phyloP scores from a whole-genome alignment of 1,140 invertebrate species.

The Conopomorpha cramerella region DNA sequence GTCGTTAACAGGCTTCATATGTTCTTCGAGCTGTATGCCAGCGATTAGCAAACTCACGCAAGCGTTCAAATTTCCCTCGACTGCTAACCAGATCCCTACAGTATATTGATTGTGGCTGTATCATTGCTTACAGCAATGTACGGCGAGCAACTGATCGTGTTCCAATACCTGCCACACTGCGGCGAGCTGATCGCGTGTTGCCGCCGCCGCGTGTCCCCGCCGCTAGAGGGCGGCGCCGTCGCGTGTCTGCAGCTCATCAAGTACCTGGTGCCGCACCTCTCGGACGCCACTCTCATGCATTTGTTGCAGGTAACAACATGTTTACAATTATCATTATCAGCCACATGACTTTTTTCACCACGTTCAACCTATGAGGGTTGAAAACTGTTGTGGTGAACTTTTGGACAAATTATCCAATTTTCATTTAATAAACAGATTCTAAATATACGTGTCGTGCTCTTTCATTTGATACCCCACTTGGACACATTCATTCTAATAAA shows the following conservation, averaged over 20 bases:
- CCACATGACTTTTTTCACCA: too few species aligned
- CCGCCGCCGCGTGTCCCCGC: constrained; percentile 76
- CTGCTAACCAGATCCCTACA: too few species aligned
- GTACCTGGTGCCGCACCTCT: constrained; percentile 66
- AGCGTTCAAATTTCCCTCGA: too few species aligned
- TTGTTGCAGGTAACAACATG: constrained; percentile 74
- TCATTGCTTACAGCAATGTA: constrained; percentile 71
- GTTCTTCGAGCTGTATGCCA: too few species aligned
- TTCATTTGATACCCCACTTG: neutral
- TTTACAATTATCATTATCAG: too few species aligned
- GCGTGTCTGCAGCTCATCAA: constrained; percentile 1
- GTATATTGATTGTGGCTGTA: too few species aligned
- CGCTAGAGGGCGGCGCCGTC: constrained; percentile 81
- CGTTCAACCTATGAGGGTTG: too few species aligned
- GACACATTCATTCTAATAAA: too few species aligned
- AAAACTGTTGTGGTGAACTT: neutral
- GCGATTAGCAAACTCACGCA: too few species aligned
- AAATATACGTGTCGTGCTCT: neutral
- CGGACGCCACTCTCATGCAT: constrained; percentile 86
- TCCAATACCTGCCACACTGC: constrained; percentile 94
- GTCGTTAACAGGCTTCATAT: too few species aligned
- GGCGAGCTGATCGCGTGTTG: constrained; percentile 80
- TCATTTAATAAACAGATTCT: neutral
- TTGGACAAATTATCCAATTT: neutral
- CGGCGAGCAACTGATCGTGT: constrained; percentile 90